Conservation (phyloP, 2,113 vertebrate genomes). For the Carassius auratus region DNA sequence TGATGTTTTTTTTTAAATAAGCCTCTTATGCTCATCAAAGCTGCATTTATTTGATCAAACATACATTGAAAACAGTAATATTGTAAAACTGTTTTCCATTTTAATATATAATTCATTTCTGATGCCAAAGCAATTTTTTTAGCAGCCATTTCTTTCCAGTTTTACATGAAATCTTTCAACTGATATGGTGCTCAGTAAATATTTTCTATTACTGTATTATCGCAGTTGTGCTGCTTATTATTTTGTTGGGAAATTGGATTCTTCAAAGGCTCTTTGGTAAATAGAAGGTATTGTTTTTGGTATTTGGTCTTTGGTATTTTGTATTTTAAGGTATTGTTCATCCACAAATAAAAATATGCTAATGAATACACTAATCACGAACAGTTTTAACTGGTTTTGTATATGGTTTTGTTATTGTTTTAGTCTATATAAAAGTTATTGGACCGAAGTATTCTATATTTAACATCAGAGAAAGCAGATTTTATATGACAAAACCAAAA, state of each 20-base stretch:
- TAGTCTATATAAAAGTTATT: not conserved
- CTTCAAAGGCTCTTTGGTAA: not conserved
- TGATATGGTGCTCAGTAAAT: not conserved
- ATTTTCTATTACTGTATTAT: not conserved
- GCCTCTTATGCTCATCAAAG: not conserved
- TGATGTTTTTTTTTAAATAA: not conserved
- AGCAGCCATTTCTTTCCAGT: not conserved
- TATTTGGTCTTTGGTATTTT: too few relatives aligned
- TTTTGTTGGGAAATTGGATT: not conserved
- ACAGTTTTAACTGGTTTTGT: not conserved
- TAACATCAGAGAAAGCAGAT: not conserved
- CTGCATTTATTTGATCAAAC: not conserved
- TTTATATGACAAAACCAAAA: not conserved
- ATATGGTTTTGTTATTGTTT: not conserved
- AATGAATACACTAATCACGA: not conserved
- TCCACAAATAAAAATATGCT: not conserved
- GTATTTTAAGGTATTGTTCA: not conserved
- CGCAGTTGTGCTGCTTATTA: not conserved
- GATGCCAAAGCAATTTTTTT: too few relatives aligned
- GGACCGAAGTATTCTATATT: not conserved
- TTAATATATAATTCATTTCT: too few relatives aligned
- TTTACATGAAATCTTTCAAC: not conserved
- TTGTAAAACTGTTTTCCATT: too few relatives aligned
- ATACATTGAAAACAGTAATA: too few relatives aligned
- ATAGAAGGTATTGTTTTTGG: too few relatives aligned